Percentiles rank a stretch among this genome's conserved stretches.
Conservation (phyloP, 1,140 invertebrate species). For the Holotrichia oblita region DNA sequence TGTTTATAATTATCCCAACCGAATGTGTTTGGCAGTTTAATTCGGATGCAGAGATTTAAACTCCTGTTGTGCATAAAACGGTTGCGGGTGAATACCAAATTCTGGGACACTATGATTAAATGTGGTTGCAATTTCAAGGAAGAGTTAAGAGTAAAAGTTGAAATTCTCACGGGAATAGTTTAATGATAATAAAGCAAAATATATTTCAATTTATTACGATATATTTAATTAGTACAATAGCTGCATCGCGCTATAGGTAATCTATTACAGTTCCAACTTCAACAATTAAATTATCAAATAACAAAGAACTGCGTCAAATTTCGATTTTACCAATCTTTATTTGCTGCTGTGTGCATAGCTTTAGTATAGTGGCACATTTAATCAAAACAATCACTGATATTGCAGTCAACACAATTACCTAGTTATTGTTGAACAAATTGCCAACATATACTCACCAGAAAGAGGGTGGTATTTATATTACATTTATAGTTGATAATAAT, state of each 20-base stretch:
- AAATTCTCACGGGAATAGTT: too few relatives aligned
- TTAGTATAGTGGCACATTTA: too few relatives aligned
- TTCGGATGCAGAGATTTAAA: background rate
- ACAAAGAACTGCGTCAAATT: too few relatives aligned
- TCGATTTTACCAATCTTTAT: too few relatives aligned
- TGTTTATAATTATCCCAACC: background rate
- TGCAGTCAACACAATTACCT: too few relatives aligned
- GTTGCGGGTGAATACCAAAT: background rate
- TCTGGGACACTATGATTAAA: background rate
- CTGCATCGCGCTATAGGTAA: background rate
- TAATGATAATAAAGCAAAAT: background rate
- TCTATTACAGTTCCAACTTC: background rate
- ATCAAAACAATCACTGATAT: too few relatives aligned
- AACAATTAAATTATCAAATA: too few relatives aligned
- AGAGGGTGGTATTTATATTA: too few relatives aligned
- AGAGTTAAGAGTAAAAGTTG: background rate
- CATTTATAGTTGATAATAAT: too few relatives aligned
- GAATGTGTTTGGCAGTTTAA: background rate
- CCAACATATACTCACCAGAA: too few relatives aligned
- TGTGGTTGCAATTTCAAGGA: background rate
- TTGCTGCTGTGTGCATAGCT: too few relatives aligned
- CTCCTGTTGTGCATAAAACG: background rate
- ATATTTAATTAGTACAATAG: background rate
- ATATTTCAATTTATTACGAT: background rate
- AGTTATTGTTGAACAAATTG: too few relatives aligned